These are phyloP conservation scores for Polypedilum pembai DNA, from an alignment of 1,140 invertebrate genomes.

Conservation along the genomic window DNA sequence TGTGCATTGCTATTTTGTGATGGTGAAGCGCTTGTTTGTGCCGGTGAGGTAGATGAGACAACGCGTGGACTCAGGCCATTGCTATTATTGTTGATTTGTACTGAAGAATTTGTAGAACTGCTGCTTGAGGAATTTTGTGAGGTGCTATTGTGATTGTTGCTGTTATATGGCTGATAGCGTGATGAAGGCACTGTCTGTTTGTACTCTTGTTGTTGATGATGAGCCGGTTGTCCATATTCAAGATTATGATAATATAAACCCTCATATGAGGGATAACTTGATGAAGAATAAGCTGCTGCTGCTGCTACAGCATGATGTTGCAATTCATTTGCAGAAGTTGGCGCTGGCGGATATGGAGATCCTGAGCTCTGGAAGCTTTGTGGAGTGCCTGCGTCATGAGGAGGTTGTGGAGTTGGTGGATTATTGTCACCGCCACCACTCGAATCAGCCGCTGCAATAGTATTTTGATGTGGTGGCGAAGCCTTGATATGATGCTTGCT, in stretches of 20 bases:
- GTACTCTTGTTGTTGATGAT: conserved; percentile 30
- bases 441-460: conserved; percentile 42
- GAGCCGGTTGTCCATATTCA: conserved; percentile 30
- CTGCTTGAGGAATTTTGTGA: neutral
- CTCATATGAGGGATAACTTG: conserved; percentile 38
- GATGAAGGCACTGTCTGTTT: conserved; percentile 31
- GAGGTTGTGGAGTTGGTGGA: conserved; percentile 37
- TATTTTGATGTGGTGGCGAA: conserved; percentile 33
- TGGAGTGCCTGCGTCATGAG: neutral
- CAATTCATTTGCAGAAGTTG: conserved; percentile 29
- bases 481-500: conserved; percentile 2
- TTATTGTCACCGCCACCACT: conserved; percentile 40
- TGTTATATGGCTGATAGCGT: conserved; percentile 38
- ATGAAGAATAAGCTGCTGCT: conserved; percentile 28
- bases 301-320: conserved; percentile 30
- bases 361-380: conserved; percentile 29
- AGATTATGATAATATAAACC: conserved; percentile 29
- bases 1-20: conserved; percentile 43
- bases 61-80: conserved; percentile 40
- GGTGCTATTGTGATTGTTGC: neutral
- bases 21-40: conserved; percentile 44
- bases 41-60: conserved; percentile 42
- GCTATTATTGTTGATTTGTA: conserved; percentile 33
- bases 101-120: neutral
- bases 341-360: neutral